phyloP scores from a whole-genome alignment of 2,797 vertebrate genomes.

The Paedocypris micromegethes region DNA sequence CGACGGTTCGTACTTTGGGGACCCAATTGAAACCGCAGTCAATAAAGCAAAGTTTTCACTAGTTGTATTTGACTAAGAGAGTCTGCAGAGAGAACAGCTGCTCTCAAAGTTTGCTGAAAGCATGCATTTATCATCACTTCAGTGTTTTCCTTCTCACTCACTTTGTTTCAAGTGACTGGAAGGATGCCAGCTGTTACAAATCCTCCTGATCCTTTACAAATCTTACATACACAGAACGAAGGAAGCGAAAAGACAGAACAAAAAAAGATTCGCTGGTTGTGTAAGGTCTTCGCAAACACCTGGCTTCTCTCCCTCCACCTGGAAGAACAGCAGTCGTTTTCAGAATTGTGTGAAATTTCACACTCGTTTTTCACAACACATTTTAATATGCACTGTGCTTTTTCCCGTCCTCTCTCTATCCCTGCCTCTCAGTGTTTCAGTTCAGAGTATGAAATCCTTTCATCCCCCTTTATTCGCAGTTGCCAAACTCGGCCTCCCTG shows the following conservation, averaged over 20 bases:
- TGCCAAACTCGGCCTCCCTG: slow-evolving; percentile 55
- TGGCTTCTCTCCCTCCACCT: slow-evolving; percentile 51
- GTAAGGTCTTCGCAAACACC: slow-evolving; percentile 46
- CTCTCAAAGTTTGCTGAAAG: slow-evolving; percentile 20
- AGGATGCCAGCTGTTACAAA: slow-evolving; percentile 59
- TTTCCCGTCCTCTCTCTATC: slow-evolving; percentile 32
- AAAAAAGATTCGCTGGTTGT: slow-evolving; percentile 29
- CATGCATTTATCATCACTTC: slow-evolving; percentile 31
- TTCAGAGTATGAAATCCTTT: slow-evolving; percentile 68
- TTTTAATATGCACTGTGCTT: slow-evolving; percentile 66
- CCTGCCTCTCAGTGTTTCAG: slow-evolving; percentile 26
- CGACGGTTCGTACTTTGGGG: too few relatives aligned
- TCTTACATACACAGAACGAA: slow-evolving; percentile 45
- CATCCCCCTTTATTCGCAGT: slow-evolving; percentile 60
- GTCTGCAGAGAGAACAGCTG: slow-evolving; percentile 3
- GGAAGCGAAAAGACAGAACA: slow-evolving; percentile 2
- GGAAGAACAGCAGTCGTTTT: slow-evolving; percentile 64
- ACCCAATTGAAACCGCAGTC: too few relatives aligned
- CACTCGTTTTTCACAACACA: slow-evolving; percentile 73
- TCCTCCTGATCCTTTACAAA: slow-evolving; percentile 61
- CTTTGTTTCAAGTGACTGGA: slow-evolving; percentile 60
- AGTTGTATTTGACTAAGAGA: slow-evolving; percentile 10
- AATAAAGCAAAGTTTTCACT: too few relatives aligned
- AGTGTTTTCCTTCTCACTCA: slow-evolving; percentile 32
- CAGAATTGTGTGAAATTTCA: slow-evolving; percentile 69